Conservation (phyloP, 1,140 invertebrate genomes). For the Bacillus rossius region DNA sequence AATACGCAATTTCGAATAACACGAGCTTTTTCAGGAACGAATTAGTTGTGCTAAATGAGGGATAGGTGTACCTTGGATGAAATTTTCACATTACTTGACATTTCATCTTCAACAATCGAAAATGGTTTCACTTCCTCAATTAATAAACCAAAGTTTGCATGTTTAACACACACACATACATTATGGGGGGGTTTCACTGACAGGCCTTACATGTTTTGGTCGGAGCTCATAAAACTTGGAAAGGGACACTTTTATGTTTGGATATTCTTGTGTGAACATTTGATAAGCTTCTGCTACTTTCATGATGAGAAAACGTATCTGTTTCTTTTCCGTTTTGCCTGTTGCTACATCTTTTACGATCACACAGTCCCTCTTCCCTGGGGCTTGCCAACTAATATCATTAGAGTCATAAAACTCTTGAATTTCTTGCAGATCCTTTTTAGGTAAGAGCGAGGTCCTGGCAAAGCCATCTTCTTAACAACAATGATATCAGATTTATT, state of each 20-base stretch:
- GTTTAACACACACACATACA: slow-evolving; percentile 4
- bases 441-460: not conserved
- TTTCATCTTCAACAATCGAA: too few species aligned
- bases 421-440: not conserved
- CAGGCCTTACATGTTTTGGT: not conserved
- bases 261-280: not conserved
- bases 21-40: too few species aligned
- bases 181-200: not conserved
- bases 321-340: not conserved
- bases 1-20: too few species aligned
- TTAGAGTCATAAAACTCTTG: not conserved
- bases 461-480: not conserved
- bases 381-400: slow-evolving; percentile 2
- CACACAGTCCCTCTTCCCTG: slow-evolving; percentile 1
- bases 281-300: not conserved
- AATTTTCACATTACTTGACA: too few species aligned
- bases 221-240: slow-evolving; percentile 2
- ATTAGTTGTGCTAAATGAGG: too few species aligned
- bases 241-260: not conserved
- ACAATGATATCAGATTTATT: not conserved
- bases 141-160: slow-evolving; percentile 1
- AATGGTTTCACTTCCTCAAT: not conserved
- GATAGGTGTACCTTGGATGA: too few species aligned
- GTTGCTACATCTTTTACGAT: not conserved
- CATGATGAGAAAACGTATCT: not conserved